Conservation (phyloP, 2,113 vertebrate species). For the Butorides virescens region DNA sequence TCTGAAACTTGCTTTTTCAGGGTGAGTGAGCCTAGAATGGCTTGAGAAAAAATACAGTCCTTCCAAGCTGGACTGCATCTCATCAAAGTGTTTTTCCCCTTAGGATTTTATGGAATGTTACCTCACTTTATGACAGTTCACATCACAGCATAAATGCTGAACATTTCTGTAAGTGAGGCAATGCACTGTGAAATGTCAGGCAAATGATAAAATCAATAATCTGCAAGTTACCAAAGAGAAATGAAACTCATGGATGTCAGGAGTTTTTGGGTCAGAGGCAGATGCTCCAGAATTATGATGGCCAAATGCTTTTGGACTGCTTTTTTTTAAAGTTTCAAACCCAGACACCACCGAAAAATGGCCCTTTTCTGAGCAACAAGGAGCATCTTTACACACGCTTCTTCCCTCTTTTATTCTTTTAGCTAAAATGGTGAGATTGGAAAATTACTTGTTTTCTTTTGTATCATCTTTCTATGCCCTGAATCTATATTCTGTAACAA, state of each 20-base stretch:
- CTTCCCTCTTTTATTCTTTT: neutral
- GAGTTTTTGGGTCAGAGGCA: conserved; percentile 47
- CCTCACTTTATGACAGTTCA: conserved; percentile 69
- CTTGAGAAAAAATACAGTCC: conserved; percentile 41
- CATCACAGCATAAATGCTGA: conserved; percentile 53
- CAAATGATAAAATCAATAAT: conserved; percentile 71
- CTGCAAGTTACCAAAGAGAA: conserved; percentile 64
- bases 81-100: conserved; percentile 59
- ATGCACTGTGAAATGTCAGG: conserved; percentile 65
- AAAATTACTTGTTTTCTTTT: conserved; percentile 33
- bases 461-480: neutral
- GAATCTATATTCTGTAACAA: neutral
- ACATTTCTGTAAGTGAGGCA: conserved; percentile 62
- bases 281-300: conserved; percentile 15
- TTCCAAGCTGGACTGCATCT: conserved; percentile 56
- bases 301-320: neutral
- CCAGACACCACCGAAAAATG: neutral
- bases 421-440: neutral
- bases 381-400: neutral
- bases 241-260: conserved; percentile 24
- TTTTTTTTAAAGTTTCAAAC: neutral
- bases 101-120: conserved; percentile 71
- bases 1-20: conserved; percentile 43
- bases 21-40: conserved; percentile 21
- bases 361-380: neutral